phyloP scores from a whole-genome alignment of 2,113 vertebrate genomes.

The Aldabrachelys gigantea region DNA sequence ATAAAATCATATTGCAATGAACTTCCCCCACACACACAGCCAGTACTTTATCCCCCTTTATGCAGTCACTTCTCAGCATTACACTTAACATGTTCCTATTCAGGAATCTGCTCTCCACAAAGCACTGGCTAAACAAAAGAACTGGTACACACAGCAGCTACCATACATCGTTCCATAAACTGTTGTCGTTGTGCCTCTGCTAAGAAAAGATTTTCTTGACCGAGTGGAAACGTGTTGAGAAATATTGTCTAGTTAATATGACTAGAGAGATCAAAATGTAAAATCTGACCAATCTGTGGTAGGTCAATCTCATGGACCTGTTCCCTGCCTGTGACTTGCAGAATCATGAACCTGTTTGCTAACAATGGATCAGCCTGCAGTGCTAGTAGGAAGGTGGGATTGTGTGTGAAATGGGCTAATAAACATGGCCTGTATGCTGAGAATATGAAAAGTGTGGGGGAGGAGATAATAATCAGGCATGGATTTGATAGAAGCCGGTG shows the following conservation, averaged over 20 bases:
- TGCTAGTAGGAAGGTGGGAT: background rate
- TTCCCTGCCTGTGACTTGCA: constrained; percentile 51
- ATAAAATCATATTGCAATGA: background rate
- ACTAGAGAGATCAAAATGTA: background rate
- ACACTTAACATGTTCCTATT: background rate
- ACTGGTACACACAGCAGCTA: background rate
- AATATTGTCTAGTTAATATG: background rate
- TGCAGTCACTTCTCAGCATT: background rate
- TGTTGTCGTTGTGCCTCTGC: background rate
- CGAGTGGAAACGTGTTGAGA: background rate
- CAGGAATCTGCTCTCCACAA: background rate
- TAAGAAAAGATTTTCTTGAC: background rate
- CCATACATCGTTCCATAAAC: background rate
- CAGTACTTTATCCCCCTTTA: background rate
- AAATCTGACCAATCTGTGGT: background rate
- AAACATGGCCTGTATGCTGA: background rate
- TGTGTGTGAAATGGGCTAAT: constrained; percentile 21
- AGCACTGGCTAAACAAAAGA: background rate
- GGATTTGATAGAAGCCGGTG: background rate
- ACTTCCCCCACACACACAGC: background rate
- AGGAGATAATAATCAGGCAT: background rate
- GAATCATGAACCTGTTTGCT: constrained; percentile 43
- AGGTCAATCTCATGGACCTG: background rate
- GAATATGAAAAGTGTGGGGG: background rate
- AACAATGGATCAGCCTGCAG: constrained; percentile 31